Evolutionary conservation across 2,888 invertebrate genomes (phyloP), one percentile per base, ranked within the genome.

Genomic region (Lycophotia porphyrea): DNA sequence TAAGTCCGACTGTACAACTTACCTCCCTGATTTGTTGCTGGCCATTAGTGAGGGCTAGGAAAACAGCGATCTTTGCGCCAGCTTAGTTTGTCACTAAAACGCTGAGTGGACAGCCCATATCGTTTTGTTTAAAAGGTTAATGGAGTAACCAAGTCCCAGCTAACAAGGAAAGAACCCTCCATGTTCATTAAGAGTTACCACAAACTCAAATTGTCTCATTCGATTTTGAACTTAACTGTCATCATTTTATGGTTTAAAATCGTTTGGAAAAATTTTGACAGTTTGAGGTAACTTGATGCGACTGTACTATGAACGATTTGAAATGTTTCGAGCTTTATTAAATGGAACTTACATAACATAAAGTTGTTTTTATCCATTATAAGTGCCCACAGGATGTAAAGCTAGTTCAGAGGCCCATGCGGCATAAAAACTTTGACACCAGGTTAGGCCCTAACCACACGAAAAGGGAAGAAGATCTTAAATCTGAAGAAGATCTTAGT

Each of bases 41-140:
- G 88, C 91, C 91, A 93, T 94, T 93, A 92, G 87, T 74, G 76
- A 52, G 88, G 93, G 95, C 94, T 89, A 90, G n/a, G 65, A 87
- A 82, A 89, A 5, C 3, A 55, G 89, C 88, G 90, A 18, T 21
- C 8, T 24, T 47, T 36, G 11, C n/a, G 58, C 66, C 52, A 21
- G 31, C 18, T 7, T 13, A 1, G 24, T 18, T 66, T 31, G n/a
- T 2, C 31, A n/a, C 5, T 21, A 65, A 18, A 65, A 31, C 24
- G 39, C 31, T 55, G 15, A 27, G 27, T 55, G 15, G 7, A 55
- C 27, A 27, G 55, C 7, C 7, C 0, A 55, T n/a, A 4, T n/a
- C n/a, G 52, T 5, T 27, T 55, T 55, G 27, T 55, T 55, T 55
- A 55, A 5, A 27, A 55, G 52, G 52, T 0, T n/a, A n/a, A 52